These are phyloP conservation scores for Paramormyrops kingsleyae DNA, from an alignment of 2,113 vertebrate genomes.

Conservation along the genomic window DNA sequence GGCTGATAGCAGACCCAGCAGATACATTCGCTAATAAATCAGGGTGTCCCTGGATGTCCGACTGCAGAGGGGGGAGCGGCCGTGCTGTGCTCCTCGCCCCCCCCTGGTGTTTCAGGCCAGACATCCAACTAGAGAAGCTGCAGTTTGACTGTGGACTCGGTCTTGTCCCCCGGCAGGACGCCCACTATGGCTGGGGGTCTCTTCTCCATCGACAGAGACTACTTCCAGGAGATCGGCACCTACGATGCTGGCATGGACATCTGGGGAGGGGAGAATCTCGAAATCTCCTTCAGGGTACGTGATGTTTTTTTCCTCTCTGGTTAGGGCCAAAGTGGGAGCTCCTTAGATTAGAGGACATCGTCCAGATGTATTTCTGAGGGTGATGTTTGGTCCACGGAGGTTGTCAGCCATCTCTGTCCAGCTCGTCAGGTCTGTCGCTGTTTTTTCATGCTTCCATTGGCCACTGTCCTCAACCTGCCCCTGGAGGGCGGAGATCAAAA, in stretches of 20 bases:
- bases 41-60: not conserved
- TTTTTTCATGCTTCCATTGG: not conserved
- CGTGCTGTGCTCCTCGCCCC: too few relatives aligned
- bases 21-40: not conserved
- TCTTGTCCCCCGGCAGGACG: conserved; percentile 63
- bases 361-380: not conserved
- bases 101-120: not conserved
- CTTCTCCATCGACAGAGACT: conserved; percentile 97
- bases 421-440: not conserved
- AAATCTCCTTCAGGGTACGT: conserved; percentile 96
- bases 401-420: not conserved
- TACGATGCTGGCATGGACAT: conserved; percentile 99
- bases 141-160: conserved; percentile 11
- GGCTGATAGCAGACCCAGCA: not conserved
- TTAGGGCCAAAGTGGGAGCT: conserved; percentile 25
- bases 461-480: not conserved
- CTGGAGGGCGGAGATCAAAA: not conserved
- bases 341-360: not conserved
- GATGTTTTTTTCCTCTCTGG: not conserved
- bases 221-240: conserved; percentile 97
- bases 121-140: not conserved
- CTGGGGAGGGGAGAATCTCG: conserved; percentile 98
- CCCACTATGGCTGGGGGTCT: conserved; percentile 98
- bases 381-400: not conserved
- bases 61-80: not conserved